phyloP scores from a whole-genome alignment of 1,140 invertebrate species.

The Ips nitidus region DNA sequence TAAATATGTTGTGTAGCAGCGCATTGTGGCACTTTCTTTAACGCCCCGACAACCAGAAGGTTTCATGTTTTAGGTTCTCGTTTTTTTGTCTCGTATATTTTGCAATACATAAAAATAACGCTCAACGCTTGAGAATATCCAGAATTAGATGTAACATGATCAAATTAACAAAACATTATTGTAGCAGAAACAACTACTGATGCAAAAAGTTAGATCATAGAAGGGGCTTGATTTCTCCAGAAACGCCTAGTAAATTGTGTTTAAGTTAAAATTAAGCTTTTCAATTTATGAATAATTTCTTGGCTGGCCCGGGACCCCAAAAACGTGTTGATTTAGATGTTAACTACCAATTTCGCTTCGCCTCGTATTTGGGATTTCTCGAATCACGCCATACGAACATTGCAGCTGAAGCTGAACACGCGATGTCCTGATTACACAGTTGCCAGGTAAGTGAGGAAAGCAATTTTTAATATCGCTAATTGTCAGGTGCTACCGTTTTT shows the following conservation, averaged over 20 bases:
- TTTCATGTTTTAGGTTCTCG: too few relatives aligned
- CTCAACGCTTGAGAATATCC: too few relatives aligned
- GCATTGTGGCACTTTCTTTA: conserved; percentile 19
- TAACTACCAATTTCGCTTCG: conserved; percentile 37
- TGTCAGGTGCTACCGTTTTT: background rate
- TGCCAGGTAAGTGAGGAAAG: conserved; percentile 10
- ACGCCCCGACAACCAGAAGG: conserved; percentile 3
- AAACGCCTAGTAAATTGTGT: too few relatives aligned
- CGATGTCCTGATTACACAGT: conserved; percentile 25
- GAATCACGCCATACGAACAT: conserved; percentile 35
- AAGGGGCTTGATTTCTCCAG: too few relatives aligned
- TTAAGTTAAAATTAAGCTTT: background rate
- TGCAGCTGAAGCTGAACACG: conserved; percentile 20
- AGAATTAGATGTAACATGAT: too few relatives aligned
- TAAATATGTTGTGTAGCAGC: conserved; percentile 20
- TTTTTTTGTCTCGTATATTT: too few relatives aligned
- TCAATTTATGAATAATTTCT: conserved; percentile 32
- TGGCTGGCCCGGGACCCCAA: conserved; percentile 9
- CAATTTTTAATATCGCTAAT: background rate
- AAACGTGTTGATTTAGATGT: conserved; percentile 40
- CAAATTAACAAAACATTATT: too few relatives aligned
- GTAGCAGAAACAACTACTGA: too few relatives aligned
- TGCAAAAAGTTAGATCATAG: too few relatives aligned
- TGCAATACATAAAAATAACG: too few relatives aligned
- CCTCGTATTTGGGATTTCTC: conserved; percentile 25